Evolutionary conservation across 1,140 invertebrate genomes (phyloP).

Genomic region (Neuroterus valhalla): DNA sequence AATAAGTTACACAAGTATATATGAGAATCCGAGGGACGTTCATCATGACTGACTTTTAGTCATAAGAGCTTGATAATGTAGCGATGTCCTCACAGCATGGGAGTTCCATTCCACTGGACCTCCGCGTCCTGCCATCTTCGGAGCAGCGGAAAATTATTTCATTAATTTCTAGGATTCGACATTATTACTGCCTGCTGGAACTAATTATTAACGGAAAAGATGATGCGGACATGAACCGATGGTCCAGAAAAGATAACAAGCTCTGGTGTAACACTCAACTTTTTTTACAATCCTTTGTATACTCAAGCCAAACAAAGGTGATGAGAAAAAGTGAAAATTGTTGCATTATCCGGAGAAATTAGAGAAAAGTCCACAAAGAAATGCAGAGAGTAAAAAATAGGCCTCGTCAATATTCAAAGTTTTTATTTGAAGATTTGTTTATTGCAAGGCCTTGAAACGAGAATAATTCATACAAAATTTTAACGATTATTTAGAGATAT

Average conservation of each 20-base stretch:
- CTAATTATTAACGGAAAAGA: constrained; percentile 35
- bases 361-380: background rate
- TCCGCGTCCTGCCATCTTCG: constrained; percentile 85
- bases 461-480: no score
- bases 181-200: constrained; percentile 37
- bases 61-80: background rate
- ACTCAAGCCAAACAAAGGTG: background rate
- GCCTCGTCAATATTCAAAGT: no score
- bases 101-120: constrained; percentile 82
- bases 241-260: constrained; percentile 1
- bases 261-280: background rate
- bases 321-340: background rate
- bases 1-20: background rate
- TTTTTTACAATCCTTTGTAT: background rate
- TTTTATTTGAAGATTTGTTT: no score
- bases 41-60: background rate
- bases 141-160: constrained; percentile 79
- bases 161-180: constrained; percentile 38
- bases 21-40: background rate
- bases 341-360: background rate
- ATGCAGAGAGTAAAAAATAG: background rate
- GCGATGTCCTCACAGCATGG: constrained; percentile 71
- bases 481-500: no score
- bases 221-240: background rate
- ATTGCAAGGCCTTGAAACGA: no score